Percentiles rank a stretch among this genome's conserved stretches.
Evolutionary conservation across 2,797 vertebrate genomes (phyloP).

Genomic region (Mergus octosetaceus): DNA sequence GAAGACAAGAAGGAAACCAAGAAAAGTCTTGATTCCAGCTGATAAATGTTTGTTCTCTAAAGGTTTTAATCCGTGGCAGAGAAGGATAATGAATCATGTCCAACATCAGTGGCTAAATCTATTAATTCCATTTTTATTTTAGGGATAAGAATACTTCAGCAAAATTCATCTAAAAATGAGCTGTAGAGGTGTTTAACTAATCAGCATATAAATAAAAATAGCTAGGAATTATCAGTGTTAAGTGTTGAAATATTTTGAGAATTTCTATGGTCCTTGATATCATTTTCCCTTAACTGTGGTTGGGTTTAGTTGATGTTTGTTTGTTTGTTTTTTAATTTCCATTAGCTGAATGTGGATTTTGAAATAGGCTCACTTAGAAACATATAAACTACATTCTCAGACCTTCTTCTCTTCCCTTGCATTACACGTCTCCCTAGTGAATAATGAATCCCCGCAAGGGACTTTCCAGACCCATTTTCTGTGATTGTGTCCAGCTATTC

Average conservation of each 20-base stretch:
- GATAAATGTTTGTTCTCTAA: constrained; percentile 64
- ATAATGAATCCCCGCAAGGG: not conserved
- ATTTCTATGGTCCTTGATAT: constrained; percentile 9
- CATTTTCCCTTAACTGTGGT: constrained; percentile 14
- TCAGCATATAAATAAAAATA: constrained; percentile 50
- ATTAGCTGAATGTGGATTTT: constrained; percentile 39
- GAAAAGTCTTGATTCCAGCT: constrained; percentile 53
- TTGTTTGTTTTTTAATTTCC: not conserved
- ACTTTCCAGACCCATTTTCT: not conserved
- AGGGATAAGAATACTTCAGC: constrained; percentile 18
- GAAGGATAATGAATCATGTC: constrained; percentile 47
- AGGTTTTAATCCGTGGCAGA: constrained; percentile 33
- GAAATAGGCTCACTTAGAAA: constrained; percentile 45
- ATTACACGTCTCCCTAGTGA: not conserved
- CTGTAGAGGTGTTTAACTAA: constrained; percentile 52
- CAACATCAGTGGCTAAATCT: constrained; percentile 10
- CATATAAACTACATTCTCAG: not conserved
- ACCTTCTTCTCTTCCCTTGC: not conserved
- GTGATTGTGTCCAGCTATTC: not conserved
- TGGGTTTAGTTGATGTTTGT: too few species aligned
- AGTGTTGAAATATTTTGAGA: constrained; percentile 39
- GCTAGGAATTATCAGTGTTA: constrained; percentile 13
- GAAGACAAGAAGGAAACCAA: constrained; percentile 29
- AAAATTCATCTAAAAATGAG: not conserved
- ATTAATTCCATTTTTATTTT: constrained; percentile 56